Base-by-base conservation (phyloP, 1,140 invertebrate species). In the Asobara japonica region DNA sequence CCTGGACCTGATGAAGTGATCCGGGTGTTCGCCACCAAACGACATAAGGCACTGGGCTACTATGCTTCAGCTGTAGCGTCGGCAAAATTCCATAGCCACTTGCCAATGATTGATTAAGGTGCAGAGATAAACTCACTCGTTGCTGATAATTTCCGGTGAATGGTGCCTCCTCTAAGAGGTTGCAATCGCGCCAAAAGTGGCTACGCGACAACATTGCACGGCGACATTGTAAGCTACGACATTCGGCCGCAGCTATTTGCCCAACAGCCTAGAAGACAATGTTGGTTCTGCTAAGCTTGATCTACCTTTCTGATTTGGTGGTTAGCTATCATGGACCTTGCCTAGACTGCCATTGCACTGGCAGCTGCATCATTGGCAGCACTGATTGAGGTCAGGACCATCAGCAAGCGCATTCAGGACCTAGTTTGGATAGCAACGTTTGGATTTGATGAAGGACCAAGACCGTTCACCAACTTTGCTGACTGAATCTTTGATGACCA, bases 201-300 rank as follows among this genome's bases (percentile, higher is more conserved):
- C 83, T 84, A 77, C 81, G 82, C 71, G 80, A 77, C 79, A 84
- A 85, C 85, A 86, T 86, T 81, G 85, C 85, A 86, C 82, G 81
- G 76, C 76, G 79, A 82, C 84, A 83, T 83, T 72, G 73, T 69
- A 62, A 72, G 67, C 74, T 68, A 65, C 61, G 61, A 38, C 33
- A 64, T 25, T 13, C 25, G 41, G 41, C 61, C 29, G 61, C 61
- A 64, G 61, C 61, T 64, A 45, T 45, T n/a, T 45, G n/a, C 18
- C n/a, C 2, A 45, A 45, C n/a, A 45, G 41, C n/a, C 31, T 20
- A 60, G 27, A n/a, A n/a, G n/a, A n/a, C n/a, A n/a, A n/a, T n/a
- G n/a, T n/a, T n/a, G n/a, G n/a, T n/a, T n/a, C n/a, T n/a, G n/a
- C n/a, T n/a, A n/a, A n/a, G n/a, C n/a, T n/a, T n/a, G n/a, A n/a